Evolutionary conservation across 2,888 invertebrate species (phyloP), one percentile per base, ranked within the genome.

Genomic region (Drosophila yooni): DNA sequence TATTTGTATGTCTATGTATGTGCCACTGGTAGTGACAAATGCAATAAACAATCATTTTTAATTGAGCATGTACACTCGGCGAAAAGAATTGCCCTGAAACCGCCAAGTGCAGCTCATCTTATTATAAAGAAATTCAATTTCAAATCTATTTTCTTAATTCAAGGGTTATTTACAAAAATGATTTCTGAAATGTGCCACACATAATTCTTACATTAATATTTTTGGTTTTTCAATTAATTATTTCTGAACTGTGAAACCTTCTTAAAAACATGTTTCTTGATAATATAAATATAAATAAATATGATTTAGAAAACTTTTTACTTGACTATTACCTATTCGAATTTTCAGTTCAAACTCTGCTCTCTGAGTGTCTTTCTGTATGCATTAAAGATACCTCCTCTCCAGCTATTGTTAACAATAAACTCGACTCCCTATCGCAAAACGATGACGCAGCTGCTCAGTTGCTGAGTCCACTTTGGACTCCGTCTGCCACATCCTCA

Each of bases 11-110:
- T 65, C 52, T 2, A 43, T 43, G 50, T 48, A 70, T 52, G 43
- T 66, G 27, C 51, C 11, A 11, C 66, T 59, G 25, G 59, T 60
- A 74, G 79, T 89, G 89, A 66, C 89, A 89, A 86, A 89, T 86
- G 85, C 79, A 87, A 87, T 86, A 82, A 87, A 84, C 78, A 86
- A 86, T 87, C 82, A 74, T 71, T 89, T 87, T 82, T 75, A 89
- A 86, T 86, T 86, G 85, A 83, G 34, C 70, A 61, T 63, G 65
- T 54, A 63, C 77, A 75, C 46, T 46, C 15, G 6, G 25, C 15
- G 25, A 46, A 46, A 46, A 2, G 1, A 25, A 8, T 15, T 25
- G 1, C 25, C 18, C 18, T 2, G 4, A 40, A 40, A n/a, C 8
- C 10, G 38, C 38, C 38, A 25, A 7, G 2, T 3, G 7, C 25